Evolutionary conservation across 2,888 invertebrate species (phyloP).

Genomic region (Andrena minutula): DNA sequence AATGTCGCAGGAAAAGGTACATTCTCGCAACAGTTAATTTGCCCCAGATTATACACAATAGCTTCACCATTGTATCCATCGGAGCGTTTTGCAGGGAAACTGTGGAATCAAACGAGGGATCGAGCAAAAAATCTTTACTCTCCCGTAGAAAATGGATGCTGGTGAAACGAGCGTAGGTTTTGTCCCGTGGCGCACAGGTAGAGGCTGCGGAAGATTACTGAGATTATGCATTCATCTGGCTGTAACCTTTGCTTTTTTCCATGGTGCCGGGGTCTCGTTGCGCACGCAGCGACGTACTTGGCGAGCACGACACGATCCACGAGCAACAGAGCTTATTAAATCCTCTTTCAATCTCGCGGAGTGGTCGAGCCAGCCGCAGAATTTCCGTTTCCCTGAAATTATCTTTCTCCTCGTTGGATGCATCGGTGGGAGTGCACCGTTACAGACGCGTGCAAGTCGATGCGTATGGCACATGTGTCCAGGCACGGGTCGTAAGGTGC

Average conservation of each 20-base stretch:
- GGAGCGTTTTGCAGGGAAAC: neutral
- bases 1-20: slow-evolving; percentile 29
- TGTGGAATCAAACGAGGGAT: neutral
- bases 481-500: slow-evolving; percentile 62
- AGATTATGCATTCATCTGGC: slow-evolving; percentile 53
- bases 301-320: slow-evolving; percentile 19
- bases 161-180: slow-evolving; percentile 24
- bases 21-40: slow-evolving; percentile 2
- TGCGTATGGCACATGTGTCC: slow-evolving; percentile 48
- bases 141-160: neutral
- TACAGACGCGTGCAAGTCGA: slow-evolving; percentile 38
- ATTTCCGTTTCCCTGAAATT: slow-evolving; percentile 58
- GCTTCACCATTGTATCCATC: neutral
- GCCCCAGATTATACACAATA: slow-evolving; percentile 9
- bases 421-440: slow-evolving; percentile 6
- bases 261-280: slow-evolving; percentile 4
- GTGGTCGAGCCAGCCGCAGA: slow-evolving; percentile 48
- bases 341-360: slow-evolving; percentile 55
- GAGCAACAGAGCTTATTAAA: slow-evolving; percentile 55
- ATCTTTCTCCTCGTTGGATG: slow-evolving; percentile 25
- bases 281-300: neutral
- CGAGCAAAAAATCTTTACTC: neutral
- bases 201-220: slow-evolving; percentile 47
- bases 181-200: slow-evolving; percentile 11
- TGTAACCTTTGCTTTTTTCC: slow-evolving; percentile 30